Conservation (phyloP, 2,888 invertebrate genomes). For the Ceraclea dissimilis region DNA sequence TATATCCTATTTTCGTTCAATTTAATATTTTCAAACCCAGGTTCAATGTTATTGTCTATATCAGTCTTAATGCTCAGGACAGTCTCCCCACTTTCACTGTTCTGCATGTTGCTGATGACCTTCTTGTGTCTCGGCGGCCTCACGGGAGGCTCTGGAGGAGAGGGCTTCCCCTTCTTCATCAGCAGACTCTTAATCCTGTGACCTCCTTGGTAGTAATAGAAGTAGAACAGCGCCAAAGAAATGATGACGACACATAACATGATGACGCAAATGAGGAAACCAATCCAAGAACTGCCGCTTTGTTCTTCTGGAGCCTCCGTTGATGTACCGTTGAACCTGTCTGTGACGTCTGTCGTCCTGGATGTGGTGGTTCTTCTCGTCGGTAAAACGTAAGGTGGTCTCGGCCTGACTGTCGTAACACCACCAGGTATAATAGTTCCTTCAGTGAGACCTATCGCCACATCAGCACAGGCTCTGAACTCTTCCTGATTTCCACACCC, state of each 20-base stretch:
- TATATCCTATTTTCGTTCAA: conserved; percentile 30
- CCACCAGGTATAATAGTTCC: conserved; percentile 40
- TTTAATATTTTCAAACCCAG: conserved; percentile 46
- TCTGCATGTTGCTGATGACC: conserved; percentile 28
- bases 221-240: conserved; percentile 59
- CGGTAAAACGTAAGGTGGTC: conserved; percentile 41
- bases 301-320: conserved; percentile 27
- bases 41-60: conserved; percentile 37
- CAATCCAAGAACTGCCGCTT: conserved; percentile 44
- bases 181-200: conserved; percentile 58
- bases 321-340: conserved; percentile 16
- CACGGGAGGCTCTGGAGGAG: conserved; percentile 36
- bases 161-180: conserved; percentile 37
- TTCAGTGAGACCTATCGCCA: conserved; percentile 56
- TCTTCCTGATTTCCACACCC: conserved; percentile 88
- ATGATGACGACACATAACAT: conserved; percentile 59
- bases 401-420: conserved; percentile 37
- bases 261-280: conserved; percentile 54
- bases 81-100: conserved; percentile 32
- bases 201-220: conserved; percentile 70
- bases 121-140: conserved; percentile 28
- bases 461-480: conserved; percentile 78
- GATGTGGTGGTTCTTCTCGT: conserved; percentile 40
- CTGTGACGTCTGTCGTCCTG: conserved; percentile 35
- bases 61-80: conserved; percentile 28